A percentile compares a stretch with the other conserved stretches of the same genome.
Evolutionary conservation across 1,140 invertebrate species (phyloP).

Genomic region (Diabrotica undecimpunctata): DNA sequence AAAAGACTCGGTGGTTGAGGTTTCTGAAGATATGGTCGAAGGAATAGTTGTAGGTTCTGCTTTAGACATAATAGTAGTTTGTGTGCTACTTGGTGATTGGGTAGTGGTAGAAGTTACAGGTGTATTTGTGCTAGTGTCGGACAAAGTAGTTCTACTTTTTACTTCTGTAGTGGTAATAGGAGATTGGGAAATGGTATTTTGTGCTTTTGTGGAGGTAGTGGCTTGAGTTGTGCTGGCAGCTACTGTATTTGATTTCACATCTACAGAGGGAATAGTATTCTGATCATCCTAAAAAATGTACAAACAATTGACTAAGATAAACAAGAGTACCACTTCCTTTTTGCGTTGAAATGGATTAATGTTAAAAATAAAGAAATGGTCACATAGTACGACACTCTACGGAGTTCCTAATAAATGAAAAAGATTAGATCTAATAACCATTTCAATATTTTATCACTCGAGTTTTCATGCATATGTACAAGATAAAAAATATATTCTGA

Average conservation of each 20-base stretch:
- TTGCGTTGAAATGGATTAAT: no score
- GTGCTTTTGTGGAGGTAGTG: conserved; percentile 4
- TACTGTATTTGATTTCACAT: conserved; percentile 16
- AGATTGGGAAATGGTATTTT: conserved; percentile 4
- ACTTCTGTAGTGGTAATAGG: conserved; percentile 2
- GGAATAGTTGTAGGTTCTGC: no score
- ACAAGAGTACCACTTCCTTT: no score
- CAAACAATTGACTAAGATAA: not conserved
- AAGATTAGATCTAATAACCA: no score
- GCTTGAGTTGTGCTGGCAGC: conserved; percentile 13
- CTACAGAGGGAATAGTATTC: conserved; percentile 20
- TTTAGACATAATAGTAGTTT: no score
- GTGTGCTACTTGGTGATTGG: conserved; percentile 28
- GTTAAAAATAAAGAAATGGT: conserved; percentile 14
- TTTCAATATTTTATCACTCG: no score
- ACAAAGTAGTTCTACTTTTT: conserved; percentile 12
- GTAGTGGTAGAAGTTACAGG: conserved; percentile 23
- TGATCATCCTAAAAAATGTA: conserved; percentile 20
- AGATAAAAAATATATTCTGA: no score
- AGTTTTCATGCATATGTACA: no score
- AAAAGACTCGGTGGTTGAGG: no score
- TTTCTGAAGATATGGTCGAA: no score
- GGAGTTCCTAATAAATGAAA: no score
- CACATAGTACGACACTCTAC: not conserved
- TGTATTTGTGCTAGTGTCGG: conserved; percentile 19